These are phyloP conservation scores for human (Homo sapiens) DNA, from an alignment of 2,113 vertebrate genomes.

Conservation along the genomic window GRCh38 chr15:79446001-79446500, in stretches of 20 bases:
- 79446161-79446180: neutral
- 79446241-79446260: neutral
- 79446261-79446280: neutral
- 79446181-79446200: neutral
- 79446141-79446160: neutral
- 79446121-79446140: neutral
- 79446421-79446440: neutral
- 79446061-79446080: neutral
- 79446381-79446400: neutral
- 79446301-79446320: neutral
- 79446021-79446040: neutral
- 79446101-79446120: neutral
- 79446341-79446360: neutral
- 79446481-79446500: neutral
- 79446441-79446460: neutral
- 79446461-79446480: neutral
- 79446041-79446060: neutral
- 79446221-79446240: neutral
- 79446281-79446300: neutral
- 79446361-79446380: neutral
- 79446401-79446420: neutral
- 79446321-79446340: neutral
- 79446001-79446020: neutral
- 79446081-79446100: neutral
- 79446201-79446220: neutral